phyloP scores from a whole-genome alignment of 2,797 vertebrate genomes.

The Danio aesculapii region DNA sequence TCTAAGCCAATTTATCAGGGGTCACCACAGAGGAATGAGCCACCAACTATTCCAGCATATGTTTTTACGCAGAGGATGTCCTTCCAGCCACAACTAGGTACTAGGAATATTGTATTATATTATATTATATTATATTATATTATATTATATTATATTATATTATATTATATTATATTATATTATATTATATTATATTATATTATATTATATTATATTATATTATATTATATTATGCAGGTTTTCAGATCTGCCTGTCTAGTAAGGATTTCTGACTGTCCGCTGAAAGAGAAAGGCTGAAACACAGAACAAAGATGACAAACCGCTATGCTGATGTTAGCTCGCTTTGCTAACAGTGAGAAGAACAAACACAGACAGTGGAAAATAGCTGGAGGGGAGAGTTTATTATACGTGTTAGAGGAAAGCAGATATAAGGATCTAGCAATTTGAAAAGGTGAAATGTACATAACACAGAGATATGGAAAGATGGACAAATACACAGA shows the following conservation, averaged over 20 bases:
- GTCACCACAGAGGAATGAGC: too few species aligned
- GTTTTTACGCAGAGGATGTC: too few species aligned
- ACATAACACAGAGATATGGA: conserved; percentile 2
- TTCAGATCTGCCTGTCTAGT: not conserved
- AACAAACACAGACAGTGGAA: not conserved
- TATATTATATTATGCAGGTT: too few species aligned
- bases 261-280: not conserved
- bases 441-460: conserved; percentile 16
- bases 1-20: too few species aligned
- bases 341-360: not conserved
- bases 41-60: too few species aligned
- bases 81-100: too few species aligned
- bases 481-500: not conserved
- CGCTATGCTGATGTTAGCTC: not conserved
- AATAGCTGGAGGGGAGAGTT: not conserved
- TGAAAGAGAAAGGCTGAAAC: conserved; percentile 1
- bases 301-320: conserved; percentile 1
- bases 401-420: not conserved
- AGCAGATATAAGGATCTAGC: not conserved
- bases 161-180: too few species aligned
- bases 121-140: too few species aligned
- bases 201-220: too few species aligned
- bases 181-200: too few species aligned
- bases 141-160: too few species aligned
- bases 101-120: too few species aligned